These are phyloP conservation scores for Amorpha juglandis DNA, from an alignment of 2,888 invertebrate genomes.

Conservation along the genomic window DNA sequence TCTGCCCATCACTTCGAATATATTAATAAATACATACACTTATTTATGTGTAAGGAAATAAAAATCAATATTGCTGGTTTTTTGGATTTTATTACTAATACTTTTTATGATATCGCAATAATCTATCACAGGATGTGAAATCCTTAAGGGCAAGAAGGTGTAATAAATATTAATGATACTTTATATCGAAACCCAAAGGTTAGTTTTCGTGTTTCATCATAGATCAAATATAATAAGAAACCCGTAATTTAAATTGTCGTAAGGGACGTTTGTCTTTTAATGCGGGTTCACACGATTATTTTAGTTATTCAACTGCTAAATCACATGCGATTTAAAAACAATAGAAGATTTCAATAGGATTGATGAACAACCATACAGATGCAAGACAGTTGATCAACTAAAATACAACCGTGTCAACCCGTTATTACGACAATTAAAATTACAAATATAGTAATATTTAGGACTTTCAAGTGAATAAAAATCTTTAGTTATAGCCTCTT, in stretches of 20 bases:
- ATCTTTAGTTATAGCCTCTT: neutral
- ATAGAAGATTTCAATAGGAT: too few relatives aligned
- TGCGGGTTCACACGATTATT: too few relatives aligned
- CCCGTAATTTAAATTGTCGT: too few relatives aligned
- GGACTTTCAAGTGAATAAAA: neutral
- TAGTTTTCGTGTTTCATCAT: neutral
- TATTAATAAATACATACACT: too few relatives aligned
- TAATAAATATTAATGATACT: constrained; percentile 27
- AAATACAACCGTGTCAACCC: too few relatives aligned
- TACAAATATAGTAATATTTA: neutral
- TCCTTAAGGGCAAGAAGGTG: constrained; percentile 58
- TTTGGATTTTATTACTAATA: constrained; percentile 42
- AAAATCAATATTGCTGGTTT: constrained; percentile 13
- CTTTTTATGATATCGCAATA: constrained; percentile 47
- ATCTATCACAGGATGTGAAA: constrained; percentile 66
- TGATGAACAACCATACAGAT: too few relatives aligned
- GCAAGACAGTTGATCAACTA: too few relatives aligned
- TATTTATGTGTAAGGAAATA: neutral
- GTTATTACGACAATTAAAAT: too few relatives aligned
- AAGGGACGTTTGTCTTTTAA: too few relatives aligned
- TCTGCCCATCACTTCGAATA: too few relatives aligned
- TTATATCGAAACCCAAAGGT: neutral
- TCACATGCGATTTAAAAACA: too few relatives aligned
- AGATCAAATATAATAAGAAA: neutral
- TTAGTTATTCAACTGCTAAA: too few relatives aligned